Evolutionary conservation across 2,888 invertebrate species (phyloP).

Genomic region (Caenorhabditis wallacei): DNA sequence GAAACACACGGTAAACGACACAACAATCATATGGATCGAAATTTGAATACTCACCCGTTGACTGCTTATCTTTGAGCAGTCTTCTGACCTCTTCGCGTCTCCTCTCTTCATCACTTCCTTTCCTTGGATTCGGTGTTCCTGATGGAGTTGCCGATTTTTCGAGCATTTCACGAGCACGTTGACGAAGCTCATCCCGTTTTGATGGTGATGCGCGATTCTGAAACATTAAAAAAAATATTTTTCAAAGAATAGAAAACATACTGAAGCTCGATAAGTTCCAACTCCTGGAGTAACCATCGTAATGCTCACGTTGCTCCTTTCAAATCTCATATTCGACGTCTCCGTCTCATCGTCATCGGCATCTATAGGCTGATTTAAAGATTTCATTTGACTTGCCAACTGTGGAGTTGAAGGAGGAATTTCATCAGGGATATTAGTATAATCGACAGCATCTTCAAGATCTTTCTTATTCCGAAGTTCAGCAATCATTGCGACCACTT

Average conservation of each 20-base stretch:
- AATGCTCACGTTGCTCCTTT: constrained; percentile 51
- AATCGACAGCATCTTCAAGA: constrained; percentile 70
- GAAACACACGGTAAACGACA: constrained; percentile 4
- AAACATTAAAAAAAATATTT: not conserved
- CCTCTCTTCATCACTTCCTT: constrained; percentile 58
- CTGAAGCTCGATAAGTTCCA: constrained; percentile 52
- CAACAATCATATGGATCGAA: constrained; percentile 3
- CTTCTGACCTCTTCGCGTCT: constrained; percentile 70
- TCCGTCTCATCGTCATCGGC: constrained; percentile 56
- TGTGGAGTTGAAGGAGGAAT: constrained; percentile 31
- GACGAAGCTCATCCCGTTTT: constrained; percentile 68
- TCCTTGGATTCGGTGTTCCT: constrained; percentile 8
- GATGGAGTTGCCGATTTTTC: constrained; percentile 63
- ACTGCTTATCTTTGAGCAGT: constrained; percentile 66
- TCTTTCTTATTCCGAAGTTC: constrained; percentile 66
- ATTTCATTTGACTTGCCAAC: constrained; percentile 38
- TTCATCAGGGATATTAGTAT: constrained; percentile 47
- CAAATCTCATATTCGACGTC: constrained; percentile 55
- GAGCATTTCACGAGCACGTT: constrained; percentile 74
- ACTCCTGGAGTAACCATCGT: constrained; percentile 65
- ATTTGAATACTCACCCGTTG: constrained; percentile 8
- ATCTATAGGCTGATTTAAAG: constrained; percentile 9
- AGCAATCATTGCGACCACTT: constrained; percentile 71
- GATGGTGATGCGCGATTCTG: constrained; percentile 63
- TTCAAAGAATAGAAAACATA: constrained; percentile 9